A percentile compares a stretch with the other conserved stretches of the same genome.
These are phyloP conservation scores for Poeciliopsis retropinna DNA, from an alignment of 2,113 vertebrate genomes.

Conservation along the genomic window DNA sequence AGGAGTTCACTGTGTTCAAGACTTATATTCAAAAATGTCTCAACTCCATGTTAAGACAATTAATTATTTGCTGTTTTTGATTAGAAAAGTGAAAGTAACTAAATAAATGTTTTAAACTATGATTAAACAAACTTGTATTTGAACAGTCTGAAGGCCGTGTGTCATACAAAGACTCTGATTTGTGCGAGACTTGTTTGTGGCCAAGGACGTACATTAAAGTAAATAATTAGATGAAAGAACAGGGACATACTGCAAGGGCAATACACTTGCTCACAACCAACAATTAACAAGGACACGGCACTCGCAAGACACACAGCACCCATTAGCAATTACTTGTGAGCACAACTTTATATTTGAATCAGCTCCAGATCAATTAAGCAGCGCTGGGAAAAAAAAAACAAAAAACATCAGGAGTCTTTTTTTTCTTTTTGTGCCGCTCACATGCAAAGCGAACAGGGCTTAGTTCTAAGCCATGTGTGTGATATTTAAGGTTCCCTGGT, in stretches of 20 bases:
- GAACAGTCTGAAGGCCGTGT: background rate
- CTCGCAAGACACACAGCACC: background rate
- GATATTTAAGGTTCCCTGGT: constrained; percentile 55
- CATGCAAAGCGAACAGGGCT: constrained; percentile 17
- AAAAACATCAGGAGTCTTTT: background rate
- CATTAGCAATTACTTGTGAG: constrained; percentile 29
- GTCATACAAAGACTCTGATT: background rate
- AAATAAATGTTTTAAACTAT: background rate
- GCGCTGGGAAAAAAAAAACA: background rate
- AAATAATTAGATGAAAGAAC: constrained; percentile 5
- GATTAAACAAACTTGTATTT: background rate
- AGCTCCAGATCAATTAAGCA: constrained; percentile 31
- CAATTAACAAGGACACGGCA: constrained; percentile 14
- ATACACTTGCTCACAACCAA: background rate
- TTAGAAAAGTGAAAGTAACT: background rate
- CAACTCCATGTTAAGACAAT: too few species aligned
- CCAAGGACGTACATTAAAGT: background rate
- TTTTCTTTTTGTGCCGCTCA: background rate
- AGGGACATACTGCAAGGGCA: background rate
- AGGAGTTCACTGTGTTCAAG: background rate
- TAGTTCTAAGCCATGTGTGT: constrained; percentile 20
- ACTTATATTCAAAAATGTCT: background rate
- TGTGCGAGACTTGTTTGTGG: background rate
- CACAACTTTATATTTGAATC: constrained; percentile 25
- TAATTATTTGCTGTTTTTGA: background rate